Percentiles rank a stretch among this genome's conserved stretches.
Conservation (phyloP, 2,888 invertebrate genomes). For the Napeogenes sylphis region DNA sequence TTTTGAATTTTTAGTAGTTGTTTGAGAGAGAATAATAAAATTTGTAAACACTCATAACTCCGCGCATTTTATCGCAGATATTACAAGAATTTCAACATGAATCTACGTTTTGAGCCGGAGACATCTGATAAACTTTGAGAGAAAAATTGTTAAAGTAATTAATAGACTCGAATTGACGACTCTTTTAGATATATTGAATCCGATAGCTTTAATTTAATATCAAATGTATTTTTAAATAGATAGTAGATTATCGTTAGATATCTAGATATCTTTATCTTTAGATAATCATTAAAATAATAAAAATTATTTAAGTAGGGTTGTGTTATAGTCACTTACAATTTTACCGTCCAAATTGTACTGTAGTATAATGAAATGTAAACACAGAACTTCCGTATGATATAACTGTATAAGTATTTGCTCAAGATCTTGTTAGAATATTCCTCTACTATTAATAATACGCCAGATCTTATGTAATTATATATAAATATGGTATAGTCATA, state of each 20-base stretch:
- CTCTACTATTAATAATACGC: neutral
- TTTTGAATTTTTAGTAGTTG: too few relatives aligned
- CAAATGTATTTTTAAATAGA: conserved; percentile 28
- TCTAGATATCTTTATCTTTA: neutral
- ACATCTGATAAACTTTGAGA: neutral
- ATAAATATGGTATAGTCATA: neutral
- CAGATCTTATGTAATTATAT: neutral
- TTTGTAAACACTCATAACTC: too few relatives aligned
- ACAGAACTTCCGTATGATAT: neutral
- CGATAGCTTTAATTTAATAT: conserved; percentile 38
- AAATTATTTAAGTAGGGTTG: conserved; percentile 1
- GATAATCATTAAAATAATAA: conserved; percentile 12
- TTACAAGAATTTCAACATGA: too few relatives aligned
- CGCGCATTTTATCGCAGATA: too few relatives aligned
- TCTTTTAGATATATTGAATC: conserved; percentile 26
- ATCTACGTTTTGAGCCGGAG: too few relatives aligned
- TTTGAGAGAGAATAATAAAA: too few relatives aligned
- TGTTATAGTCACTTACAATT: conserved; percentile 1
- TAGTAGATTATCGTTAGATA: conserved; percentile 3
- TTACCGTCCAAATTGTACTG: conserved; percentile 5
- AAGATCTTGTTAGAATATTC: neutral
- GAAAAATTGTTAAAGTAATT: neutral
- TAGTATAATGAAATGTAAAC: neutral
- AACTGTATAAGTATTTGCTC: neutral
- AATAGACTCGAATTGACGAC: conserved; percentile 5